A percentile compares a stretch with the other conserved stretches of the same genome.
phyloP scores from a whole-genome alignment of 2,113 vertebrate genomes.

The Phylloscopus trochiloides region DNA sequence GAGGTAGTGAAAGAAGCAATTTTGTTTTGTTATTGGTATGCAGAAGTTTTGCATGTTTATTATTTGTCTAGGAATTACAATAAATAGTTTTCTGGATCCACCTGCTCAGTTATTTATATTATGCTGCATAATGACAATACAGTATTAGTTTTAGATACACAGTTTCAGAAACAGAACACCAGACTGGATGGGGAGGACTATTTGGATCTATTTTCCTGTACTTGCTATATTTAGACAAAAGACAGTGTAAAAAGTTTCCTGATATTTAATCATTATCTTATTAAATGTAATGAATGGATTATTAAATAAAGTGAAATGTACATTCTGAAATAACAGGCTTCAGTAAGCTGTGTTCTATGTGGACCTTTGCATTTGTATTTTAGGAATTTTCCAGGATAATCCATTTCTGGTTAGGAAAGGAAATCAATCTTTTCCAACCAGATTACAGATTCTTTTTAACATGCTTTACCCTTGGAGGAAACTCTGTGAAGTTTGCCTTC shows the following conservation, averaged over 20 bases:
- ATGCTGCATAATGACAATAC: neutral
- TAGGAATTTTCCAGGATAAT: neutral
- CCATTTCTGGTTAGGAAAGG: neutral
- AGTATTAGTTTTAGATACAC: neutral
- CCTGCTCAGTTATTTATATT: neutral
- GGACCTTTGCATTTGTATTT: neutral
- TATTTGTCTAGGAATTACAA: neutral
- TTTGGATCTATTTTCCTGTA: neutral
- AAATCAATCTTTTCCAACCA: neutral
- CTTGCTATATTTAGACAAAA: neutral
- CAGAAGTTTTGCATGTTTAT: neutral
- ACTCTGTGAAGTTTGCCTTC: neutral
- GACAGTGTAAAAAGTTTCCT: neutral
- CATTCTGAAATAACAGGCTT: neutral
- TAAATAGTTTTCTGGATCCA: neutral
- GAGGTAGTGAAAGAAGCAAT: neutral
- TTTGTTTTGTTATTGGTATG: neutral
- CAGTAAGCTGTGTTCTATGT: neutral
- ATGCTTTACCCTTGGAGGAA: neutral
- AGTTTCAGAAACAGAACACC: neutral
- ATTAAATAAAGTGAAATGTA: neutral
- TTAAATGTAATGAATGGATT: neutral
- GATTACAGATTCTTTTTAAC: neutral
- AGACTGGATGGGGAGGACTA: neutral
- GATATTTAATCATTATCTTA: neutral